phyloP scores from a whole-genome alignment of 2,113 vertebrate species.

The Monopterus albus region DNA sequence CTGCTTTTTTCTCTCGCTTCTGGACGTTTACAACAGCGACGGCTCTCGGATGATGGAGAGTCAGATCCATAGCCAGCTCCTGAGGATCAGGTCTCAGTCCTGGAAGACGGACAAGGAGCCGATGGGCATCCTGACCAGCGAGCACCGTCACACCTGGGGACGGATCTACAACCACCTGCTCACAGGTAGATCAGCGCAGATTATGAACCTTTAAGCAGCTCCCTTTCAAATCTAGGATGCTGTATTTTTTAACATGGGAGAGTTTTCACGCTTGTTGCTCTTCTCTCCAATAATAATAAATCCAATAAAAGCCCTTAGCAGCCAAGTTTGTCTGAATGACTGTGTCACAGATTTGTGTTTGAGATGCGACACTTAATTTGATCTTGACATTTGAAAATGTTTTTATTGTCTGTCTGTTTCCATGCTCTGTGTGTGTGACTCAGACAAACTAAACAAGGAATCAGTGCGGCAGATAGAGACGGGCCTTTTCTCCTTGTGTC shows the following conservation, averaged over 20 bases:
- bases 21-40: conserved; percentile 89
- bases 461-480: conserved; percentile 85
- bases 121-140: conserved; percentile 88
- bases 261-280: too few species aligned
- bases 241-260: too few species aligned
- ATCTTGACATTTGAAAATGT: neutral
- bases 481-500: conserved; percentile 85
- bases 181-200: conserved; percentile 80
- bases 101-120: conserved; percentile 91
- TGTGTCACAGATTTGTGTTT: neutral
- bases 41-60: conserved; percentile 85
- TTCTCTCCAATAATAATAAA: too few species aligned
- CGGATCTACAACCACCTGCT: conserved; percentile 85
- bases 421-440: conserved; percentile 5
- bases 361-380: neutral
- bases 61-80: conserved; percentile 87
- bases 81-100: conserved; percentile 84
- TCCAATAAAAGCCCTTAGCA: neutral
- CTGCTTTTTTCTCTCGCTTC: conserved; percentile 78
- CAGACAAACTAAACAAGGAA: conserved; percentile 88
- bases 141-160: conserved; percentile 89
- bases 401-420: neutral
- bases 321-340: neutral
- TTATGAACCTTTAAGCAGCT: too few species aligned
- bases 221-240: too few species aligned